phyloP scores from a whole-genome alignment of 37 sponge, comb jelly and placozoan species.

The Axinella damicornis region DNA sequence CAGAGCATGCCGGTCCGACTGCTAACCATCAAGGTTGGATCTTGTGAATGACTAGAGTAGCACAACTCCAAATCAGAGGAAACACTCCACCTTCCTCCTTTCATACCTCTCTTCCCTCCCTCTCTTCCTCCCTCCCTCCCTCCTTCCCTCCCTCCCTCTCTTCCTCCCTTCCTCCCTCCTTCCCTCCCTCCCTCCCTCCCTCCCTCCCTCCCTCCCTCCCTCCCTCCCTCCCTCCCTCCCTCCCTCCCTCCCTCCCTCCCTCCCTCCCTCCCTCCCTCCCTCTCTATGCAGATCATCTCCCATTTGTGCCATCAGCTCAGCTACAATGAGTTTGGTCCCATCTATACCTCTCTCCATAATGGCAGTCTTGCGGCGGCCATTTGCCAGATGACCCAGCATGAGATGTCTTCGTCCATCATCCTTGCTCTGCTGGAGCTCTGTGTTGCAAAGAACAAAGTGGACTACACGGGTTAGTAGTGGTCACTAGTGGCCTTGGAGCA shows the following conservation, averaged over 20 bases:
- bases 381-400: constrained; percentile 57
- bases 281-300: constrained; percentile 37
- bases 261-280: background rate
- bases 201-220: no score
- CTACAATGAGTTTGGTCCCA: constrained; percentile 5
- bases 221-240: no score
- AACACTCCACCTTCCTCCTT: no score
- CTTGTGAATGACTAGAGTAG: no score
- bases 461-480: constrained; percentile 45
- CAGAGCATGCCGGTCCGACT: constrained; percentile 61
- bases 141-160: no score
- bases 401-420: constrained; percentile 61
- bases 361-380: constrained; percentile 60
- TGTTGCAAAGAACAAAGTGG: constrained; percentile 35
- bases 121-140: background rate
- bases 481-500: no score
- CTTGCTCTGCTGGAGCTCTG: constrained; percentile 71
- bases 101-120: background rate
- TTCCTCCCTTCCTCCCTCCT: no score
- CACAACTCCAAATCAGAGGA: no score
- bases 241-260: background rate
- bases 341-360: constrained; percentile 24
- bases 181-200: no score
- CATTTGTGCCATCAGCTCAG: constrained; percentile 3
- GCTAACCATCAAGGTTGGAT: constrained; percentile 60